phyloP scores from a whole-genome alignment of 2,888 invertebrate genomes.

The Blera fallax region DNA sequence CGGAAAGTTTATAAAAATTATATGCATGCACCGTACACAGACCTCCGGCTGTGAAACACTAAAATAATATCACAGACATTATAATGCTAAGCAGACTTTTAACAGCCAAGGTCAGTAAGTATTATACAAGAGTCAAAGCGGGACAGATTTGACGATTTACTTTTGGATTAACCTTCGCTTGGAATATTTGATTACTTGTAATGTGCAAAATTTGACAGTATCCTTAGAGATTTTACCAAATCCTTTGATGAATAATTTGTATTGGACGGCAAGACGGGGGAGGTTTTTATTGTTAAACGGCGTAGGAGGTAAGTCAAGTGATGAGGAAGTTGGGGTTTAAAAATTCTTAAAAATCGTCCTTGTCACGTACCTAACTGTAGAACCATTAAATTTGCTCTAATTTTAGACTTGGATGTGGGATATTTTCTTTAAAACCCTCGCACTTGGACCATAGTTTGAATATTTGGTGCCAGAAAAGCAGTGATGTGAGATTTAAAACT shows the following conservation, averaged over 20 bases:
- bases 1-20: background rate
- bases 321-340: background rate
- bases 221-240: background rate
- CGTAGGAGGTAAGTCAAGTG: too few species aligned
- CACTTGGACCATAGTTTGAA: too few species aligned
- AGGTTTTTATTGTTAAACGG: background rate
- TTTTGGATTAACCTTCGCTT: background rate
- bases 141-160: background rate
- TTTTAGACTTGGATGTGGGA: too few species aligned
- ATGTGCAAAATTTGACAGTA: background rate
- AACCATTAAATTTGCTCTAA: too few species aligned
- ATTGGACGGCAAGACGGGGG: background rate
- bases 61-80: background rate
- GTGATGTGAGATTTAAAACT: too few species aligned
- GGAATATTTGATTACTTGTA: background rate
- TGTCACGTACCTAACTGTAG: background rate
- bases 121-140: background rate
- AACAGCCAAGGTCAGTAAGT: background rate
- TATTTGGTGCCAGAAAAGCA: too few species aligned
- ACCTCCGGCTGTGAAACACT: background rate
- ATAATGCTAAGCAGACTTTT: background rate
- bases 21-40: background rate
- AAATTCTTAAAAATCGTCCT: background rate
- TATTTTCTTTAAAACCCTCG: too few species aligned
- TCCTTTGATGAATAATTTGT: background rate